A percentile compares a stretch with the other conserved stretches of the same genome.
Evolutionary conservation across 2,888 invertebrate species (phyloP).

Genomic region (Meteorus colon): DNA sequence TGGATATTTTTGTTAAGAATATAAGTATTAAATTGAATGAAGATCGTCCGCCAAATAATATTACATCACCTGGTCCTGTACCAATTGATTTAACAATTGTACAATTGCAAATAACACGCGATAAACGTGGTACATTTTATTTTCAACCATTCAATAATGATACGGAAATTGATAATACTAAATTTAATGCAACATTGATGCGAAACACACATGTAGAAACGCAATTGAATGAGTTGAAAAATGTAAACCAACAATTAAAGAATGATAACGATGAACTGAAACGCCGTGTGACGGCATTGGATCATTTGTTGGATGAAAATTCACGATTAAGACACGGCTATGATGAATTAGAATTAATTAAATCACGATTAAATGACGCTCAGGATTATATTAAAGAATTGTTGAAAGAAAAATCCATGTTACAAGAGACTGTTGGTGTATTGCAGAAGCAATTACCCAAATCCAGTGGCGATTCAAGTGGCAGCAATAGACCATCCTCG

Average conservation of each 20-base stretch:
- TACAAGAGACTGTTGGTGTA: constrained; percentile 81
- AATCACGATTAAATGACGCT: constrained; percentile 79
- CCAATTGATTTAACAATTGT: constrained; percentile 85
- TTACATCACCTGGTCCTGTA: constrained; percentile 87
- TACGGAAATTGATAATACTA: constrained; percentile 53
- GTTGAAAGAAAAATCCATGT: constrained; percentile 82
- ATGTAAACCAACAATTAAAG: constrained; percentile 76
- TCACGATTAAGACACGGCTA: constrained; percentile 73
- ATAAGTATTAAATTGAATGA: constrained; percentile 85
- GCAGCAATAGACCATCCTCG: constrained; percentile 64
- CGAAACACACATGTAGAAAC: constrained; percentile 68
- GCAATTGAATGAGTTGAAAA: constrained; percentile 74
- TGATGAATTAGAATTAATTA: constrained; percentile 79
- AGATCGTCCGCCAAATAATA: constrained; percentile 86
- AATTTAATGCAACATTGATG: constrained; percentile 57
- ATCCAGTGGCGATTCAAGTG: constrained; percentile 67
- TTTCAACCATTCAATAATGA: constrained; percentile 76
- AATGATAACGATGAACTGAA: constrained; percentile 80
- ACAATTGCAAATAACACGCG: constrained; percentile 82
- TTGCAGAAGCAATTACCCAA: constrained; percentile 77
- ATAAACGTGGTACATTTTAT: constrained; percentile 83
- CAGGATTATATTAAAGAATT: constrained; percentile 84
- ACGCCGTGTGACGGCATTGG: constrained; percentile 77
- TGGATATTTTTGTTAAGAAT: constrained; percentile 85
- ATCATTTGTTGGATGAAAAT: constrained; percentile 78